These are phyloP conservation scores for Hypselothyrea guttata DNA, from an alignment of 2,888 invertebrate genomes.

Conservation along the genomic window DNA sequence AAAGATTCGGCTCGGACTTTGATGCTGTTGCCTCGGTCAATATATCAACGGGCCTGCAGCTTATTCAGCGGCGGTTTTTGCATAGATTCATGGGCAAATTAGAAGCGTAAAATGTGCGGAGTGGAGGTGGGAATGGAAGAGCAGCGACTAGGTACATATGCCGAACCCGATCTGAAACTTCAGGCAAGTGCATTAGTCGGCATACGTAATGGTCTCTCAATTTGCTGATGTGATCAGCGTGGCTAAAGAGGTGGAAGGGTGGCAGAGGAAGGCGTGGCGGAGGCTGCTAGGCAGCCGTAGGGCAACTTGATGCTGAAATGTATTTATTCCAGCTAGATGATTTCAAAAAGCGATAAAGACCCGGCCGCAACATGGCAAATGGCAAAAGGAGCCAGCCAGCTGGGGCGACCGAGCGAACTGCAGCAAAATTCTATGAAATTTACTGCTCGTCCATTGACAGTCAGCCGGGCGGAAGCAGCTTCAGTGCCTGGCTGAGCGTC, in stretches of 20 bases:
- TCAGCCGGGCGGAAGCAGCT: slow-evolving; percentile 67
- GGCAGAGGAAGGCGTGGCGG: neutral
- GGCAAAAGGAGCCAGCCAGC: neutral
- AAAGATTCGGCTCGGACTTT: slow-evolving; percentile 18
- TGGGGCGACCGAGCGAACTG: slow-evolving; percentile 23
- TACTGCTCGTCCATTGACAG: slow-evolving; percentile 54
- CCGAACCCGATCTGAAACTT: neutral
- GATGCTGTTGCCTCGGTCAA: slow-evolving; percentile 36
- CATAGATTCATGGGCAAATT: neutral
- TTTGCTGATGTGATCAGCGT: slow-evolving; percentile 4
- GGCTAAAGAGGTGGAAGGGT: neutral
- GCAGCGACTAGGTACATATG: slow-evolving; percentile 8
- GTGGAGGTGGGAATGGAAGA: neutral
- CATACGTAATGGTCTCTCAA: slow-evolving; percentile 16
- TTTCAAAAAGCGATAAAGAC: slow-evolving; percentile 65
- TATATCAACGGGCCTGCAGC: slow-evolving; percentile 31
- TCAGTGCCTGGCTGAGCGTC: slow-evolving; percentile 67
- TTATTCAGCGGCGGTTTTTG: slow-evolving; percentile 20
- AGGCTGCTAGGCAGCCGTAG: slow-evolving; percentile 1
- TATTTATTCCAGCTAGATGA: slow-evolving; percentile 71
- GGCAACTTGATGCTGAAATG: slow-evolving; percentile 56
- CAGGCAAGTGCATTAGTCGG: slow-evolving; percentile 22
- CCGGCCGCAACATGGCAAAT: slow-evolving; percentile 18
- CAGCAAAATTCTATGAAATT: slow-evolving; percentile 63
- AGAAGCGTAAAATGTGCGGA: neutral